These are phyloP conservation scores for Callosobruchus maculatus DNA, from an alignment of 2,888 invertebrate species.

Conservation along the genomic window DNA sequence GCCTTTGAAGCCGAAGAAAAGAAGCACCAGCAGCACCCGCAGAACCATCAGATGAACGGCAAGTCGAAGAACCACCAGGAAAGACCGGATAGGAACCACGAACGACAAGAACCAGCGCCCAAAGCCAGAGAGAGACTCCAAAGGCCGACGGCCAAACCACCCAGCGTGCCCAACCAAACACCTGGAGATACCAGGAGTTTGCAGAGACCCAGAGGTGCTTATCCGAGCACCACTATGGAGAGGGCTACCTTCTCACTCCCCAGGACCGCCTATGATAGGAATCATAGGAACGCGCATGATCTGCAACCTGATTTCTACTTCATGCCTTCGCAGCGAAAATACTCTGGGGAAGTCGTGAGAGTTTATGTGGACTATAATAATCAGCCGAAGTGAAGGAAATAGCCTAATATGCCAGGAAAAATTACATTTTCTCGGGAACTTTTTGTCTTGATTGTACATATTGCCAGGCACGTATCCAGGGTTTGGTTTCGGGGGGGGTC, in stretches of 20 bases:
- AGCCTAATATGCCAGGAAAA: too few species aligned
- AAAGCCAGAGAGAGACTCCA: constrained; percentile 24
- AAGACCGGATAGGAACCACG: constrained; percentile 2
- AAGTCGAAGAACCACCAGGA: constrained; percentile 16
- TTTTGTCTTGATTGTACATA: too few species aligned
- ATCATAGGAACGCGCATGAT: constrained; percentile 14
- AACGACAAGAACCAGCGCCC: constrained; percentile 34
- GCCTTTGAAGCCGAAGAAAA: constrained; percentile 82
- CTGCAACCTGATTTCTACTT: constrained; percentile 88
- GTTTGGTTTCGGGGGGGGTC: too few species aligned
- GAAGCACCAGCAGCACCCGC: constrained; percentile 34
- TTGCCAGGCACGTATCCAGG: too few species aligned
- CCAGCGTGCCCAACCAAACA: constrained; percentile 28
- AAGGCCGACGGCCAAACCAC: constrained; percentile 38
- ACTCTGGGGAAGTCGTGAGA: constrained; percentile 85
- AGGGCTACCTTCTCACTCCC: constrained; percentile 75
- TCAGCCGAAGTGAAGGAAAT: constrained; percentile 53
- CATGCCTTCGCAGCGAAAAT: constrained; percentile 91
- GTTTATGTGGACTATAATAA: constrained; percentile 81
- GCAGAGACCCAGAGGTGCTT: constrained; percentile 53
- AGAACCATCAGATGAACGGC: constrained; percentile 19
- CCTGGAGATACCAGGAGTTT: constrained; percentile 61
- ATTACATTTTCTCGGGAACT: too few species aligned
- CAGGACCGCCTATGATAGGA: constrained; percentile 56
- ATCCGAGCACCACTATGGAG: constrained; percentile 46